Conservation (phyloP, 2,888 invertebrate species). For the Nomada fucata region DNA sequence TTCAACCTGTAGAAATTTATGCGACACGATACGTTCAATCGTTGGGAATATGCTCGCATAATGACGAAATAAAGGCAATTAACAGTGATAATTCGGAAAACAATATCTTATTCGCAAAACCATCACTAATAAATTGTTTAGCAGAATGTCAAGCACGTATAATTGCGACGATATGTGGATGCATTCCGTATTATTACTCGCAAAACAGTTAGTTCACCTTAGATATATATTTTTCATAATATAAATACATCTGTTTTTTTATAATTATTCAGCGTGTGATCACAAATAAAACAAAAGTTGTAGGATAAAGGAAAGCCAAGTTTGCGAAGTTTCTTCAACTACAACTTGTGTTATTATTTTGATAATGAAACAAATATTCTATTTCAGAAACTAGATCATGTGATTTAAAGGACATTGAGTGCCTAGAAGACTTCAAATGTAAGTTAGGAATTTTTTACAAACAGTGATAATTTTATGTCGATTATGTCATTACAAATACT, state of each 20-base stretch:
- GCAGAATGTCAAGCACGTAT: slow-evolving; percentile 86
- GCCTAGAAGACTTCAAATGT: slow-evolving; percentile 84
- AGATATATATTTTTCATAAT: neutral
- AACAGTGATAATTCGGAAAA: slow-evolving; percentile 18
- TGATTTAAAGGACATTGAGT: slow-evolving; percentile 85
- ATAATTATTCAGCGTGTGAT: neutral
- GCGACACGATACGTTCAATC: slow-evolving; percentile 86
- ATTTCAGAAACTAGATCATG: slow-evolving; percentile 82
- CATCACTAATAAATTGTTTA: slow-evolving; percentile 89
- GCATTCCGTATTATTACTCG: slow-evolving; percentile 87
- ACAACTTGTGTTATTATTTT: neutral
- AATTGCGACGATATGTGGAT: slow-evolving; percentile 85
- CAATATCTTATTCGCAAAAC: slow-evolving; percentile 83
- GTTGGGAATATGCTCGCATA: slow-evolving; percentile 87
- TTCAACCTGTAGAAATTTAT: slow-evolving; percentile 88
- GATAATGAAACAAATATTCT: neutral
- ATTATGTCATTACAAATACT: no score
- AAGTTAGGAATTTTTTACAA: slow-evolving; percentile 54
- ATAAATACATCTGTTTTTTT: neutral
- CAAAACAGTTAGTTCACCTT: slow-evolving; percentile 80
- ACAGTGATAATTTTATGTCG: neutral
- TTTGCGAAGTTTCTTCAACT: neutral
- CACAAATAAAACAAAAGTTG: neutral
- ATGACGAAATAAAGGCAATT: slow-evolving; percentile 84
- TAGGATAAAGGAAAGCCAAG: neutral